Conservation (phyloP, 1,140 invertebrate genomes). For the Scylla paramamosain region DNA sequence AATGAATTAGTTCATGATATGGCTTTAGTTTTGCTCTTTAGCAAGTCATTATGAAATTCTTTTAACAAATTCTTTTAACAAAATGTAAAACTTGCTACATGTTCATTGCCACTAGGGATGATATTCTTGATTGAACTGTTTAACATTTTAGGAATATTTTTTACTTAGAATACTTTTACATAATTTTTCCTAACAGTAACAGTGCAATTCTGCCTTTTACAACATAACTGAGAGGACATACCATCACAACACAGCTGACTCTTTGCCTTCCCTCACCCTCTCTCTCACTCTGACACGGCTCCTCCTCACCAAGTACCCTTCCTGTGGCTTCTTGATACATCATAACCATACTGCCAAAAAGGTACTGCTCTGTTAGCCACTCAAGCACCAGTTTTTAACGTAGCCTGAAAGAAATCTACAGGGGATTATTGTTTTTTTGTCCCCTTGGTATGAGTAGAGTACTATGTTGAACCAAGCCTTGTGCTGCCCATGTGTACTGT, state of each 20-base stretch:
- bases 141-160: too few relatives aligned
- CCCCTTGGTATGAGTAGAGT: background rate
- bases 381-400: background rate
- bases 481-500: background rate
- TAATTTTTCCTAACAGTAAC: background rate
- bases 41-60: too few relatives aligned
- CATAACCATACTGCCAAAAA: background rate
- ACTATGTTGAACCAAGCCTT: background rate
- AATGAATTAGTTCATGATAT: too few relatives aligned
- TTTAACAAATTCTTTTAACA: too few relatives aligned
- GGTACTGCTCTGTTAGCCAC: background rate
- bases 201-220: background rate
- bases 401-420: background rate
- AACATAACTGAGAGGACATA: background rate
- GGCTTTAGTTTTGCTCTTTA: too few relatives aligned
- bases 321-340: constrained; percentile 21
- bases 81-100: too few relatives aligned
- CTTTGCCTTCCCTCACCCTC: background rate
- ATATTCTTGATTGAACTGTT: too few relatives aligned
- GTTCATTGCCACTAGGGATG: too few relatives aligned
- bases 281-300: background rate
- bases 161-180: too few relatives aligned
- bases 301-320: background rate
- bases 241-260: background rate
- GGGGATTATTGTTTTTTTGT: background rate